Percentiles rank a stretch among this genome's conserved stretches.
These are phyloP conservation scores for Atlantisia rogersi DNA, from an alignment of 2,113 vertebrate species.

Conservation along the genomic window DNA sequence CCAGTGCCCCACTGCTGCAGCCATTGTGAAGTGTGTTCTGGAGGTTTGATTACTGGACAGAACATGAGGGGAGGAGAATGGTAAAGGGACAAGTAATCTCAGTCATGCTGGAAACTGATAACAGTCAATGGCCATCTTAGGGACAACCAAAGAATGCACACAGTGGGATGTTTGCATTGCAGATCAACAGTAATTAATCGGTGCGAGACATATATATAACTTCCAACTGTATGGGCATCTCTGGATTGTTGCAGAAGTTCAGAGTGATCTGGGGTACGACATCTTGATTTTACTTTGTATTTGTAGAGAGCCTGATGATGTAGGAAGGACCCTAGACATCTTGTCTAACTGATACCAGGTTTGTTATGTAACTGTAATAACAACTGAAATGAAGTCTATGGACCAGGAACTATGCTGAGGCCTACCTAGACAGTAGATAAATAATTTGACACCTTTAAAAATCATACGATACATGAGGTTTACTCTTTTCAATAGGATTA, in stretches of 20 bases:
- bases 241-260: neutral
- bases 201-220: neutral
- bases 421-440: neutral
- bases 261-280: neutral
- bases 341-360: neutral
- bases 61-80: fast-evolving
- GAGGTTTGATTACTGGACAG: neutral
- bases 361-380: neutral
- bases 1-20: fast-evolving
- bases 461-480: neutral
- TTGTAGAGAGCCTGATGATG: neutral
- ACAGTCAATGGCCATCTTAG: neutral
- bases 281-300: neutral
- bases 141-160: neutral
- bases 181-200: neutral
- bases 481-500: neutral
- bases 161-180: neutral
- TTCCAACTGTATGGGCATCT: neutral
- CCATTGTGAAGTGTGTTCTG: neutral
- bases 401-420: neutral
- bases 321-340: neutral
- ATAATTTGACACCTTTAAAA: neutral
- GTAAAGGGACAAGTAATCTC: neutral
- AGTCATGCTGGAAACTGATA: neutral
- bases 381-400: neutral